Evolutionary conservation across 2,888 invertebrate species (phyloP), one percentile per base, ranked within the genome.

Genomic region (Macrosiphum euphorbiae): DNA sequence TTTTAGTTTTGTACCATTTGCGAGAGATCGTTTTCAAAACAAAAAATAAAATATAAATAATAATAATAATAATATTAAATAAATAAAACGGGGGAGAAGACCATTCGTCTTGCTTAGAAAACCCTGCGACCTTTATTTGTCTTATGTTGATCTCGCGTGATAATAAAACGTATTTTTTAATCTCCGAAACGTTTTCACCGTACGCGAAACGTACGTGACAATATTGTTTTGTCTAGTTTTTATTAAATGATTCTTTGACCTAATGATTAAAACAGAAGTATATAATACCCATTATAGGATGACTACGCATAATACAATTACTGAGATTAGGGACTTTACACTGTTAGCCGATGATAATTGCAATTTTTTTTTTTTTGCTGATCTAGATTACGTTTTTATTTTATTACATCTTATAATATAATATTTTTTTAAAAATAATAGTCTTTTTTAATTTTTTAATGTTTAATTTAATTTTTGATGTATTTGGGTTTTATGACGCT

Each of bases 1-100:
- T 84, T 85, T 41, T 58, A 55, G 91, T 91, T 55, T 50, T 91
- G 55, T 50, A 44, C n/a, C 28, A 85, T 91, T 91, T 85, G 55
- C n/a, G 24, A 90, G 78, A 78, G 35, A 78, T 50, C n/a, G 61
- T 47, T 90, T 90, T 90, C 61, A 90, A 78, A 78, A 78, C 50
- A n/a, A 90, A 61, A 90, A 90, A 47, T 50, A 90, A 61, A 61
- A 47, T 50, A 44, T 89, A 47, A 90, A 50, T 67, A 50, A 78
- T 90, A 67, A 47, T 61, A 47, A 61, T 20, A 35, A n/a, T 24
- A 78, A 90, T 67, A 78, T 35, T 78, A 67, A 67, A 67, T 67
- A 67, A 67, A 67, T 67, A 67, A 67, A 67, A 67, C 24, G 67
- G n/a, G 11, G 47, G 26, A 44, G 20, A 89, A 88, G 44, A 89